A percentile compares a stretch with the other conserved stretches of the same genome.
Conservation (phyloP, 2,797 vertebrate genomes). For the Danio choprae region DNA sequence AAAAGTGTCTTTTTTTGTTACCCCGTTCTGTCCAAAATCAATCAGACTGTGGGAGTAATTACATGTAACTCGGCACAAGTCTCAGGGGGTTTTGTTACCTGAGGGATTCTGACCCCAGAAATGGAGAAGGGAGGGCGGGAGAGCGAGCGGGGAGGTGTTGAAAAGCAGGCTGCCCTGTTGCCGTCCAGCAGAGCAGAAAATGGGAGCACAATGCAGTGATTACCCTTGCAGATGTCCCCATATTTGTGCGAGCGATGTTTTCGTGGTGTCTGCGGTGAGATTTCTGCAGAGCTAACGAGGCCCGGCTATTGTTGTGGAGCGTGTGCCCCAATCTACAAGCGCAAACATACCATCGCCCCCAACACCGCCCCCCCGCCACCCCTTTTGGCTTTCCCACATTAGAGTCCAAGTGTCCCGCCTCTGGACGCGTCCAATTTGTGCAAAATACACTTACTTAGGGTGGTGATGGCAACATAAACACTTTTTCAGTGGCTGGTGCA, state of each 20-base stretch:
- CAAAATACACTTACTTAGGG: conserved; percentile 44
- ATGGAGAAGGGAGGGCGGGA: conserved; percentile 59
- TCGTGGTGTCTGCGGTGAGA: conserved; percentile 61
- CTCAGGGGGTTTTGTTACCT: conserved; percentile 97
- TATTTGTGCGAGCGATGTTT: conserved; percentile 76
- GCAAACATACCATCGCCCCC: conserved; percentile 52
- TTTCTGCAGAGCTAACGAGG: conserved; percentile 71
- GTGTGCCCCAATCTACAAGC: conserved; percentile 63
- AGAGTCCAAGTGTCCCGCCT: conserved; percentile 57
- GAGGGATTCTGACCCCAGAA: conserved; percentile 84
- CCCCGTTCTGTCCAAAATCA: conserved; percentile 94
- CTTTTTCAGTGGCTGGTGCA: conserved; percentile 7
- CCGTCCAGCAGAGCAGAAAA: conserved; percentile 98
- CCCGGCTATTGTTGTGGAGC: conserved; percentile 71
- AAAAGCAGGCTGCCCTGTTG: conserved; percentile 85
- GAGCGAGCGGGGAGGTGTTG: conserved; percentile 79
- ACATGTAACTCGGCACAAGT: conserved; percentile 94
- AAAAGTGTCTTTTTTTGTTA: conserved; percentile 72
- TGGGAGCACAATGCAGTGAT: conserved; percentile 94
- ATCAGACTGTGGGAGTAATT: conserved; percentile 97
- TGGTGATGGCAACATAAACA: conserved; percentile 59
- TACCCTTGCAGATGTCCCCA: conserved; percentile 98
- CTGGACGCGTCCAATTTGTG: conserved; percentile 75
- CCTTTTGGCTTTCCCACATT: conserved; percentile 51
- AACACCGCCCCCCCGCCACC: too few relatives aligned